Evolutionary conservation across 1,140 invertebrate species (phyloP), one percentile per base, ranked within the genome.

Genomic region (Drosophila sturtevanti): DNA sequence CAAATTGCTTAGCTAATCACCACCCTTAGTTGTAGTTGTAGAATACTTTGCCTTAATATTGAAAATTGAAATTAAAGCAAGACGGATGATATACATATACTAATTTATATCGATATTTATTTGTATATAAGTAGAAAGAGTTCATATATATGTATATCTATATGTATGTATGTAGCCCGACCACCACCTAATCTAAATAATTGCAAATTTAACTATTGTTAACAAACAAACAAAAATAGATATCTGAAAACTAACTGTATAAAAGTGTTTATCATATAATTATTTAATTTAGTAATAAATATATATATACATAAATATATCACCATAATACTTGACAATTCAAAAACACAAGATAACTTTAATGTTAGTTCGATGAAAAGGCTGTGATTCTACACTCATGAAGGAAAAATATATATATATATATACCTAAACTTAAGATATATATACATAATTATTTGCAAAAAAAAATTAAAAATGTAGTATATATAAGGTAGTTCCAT

Each of bases 371-470:
- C 72, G 63, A 76, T 76, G 68, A 89, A 85, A 89, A 85, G 85
- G 86, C 85, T 89, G 85, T 89, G 85, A 89, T 90, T 89, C 77
- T 89, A 89, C 85, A 89, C 85, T 89, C 85, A 89, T 89, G 77
- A 85, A 89, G 82, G 74, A 87, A 78, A 86, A 63, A 63, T 58
- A 61, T 64, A 72, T 64, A 70, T 44, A 64, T 51, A 34, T 60
- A 61, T 60, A 64, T 21, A 63, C 24, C 38, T 63, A 63, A 16
- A 41, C 44, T 55, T 59, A 31, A 58, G 56, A 52, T 56, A 68
- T 58, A 71, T 41, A 52, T 61, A n/a, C n/a, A 68, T 63, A 68
- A 61, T 54, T 58, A 66, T 24, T 58, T 66, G 58, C 38, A 59
- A 65, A 38, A 24, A n/a, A 35, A 31, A 58, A 66, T 48, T 10